Percentiles rank a stretch among this genome's conserved stretches.
Conservation (phyloP, 2,113 vertebrate genomes). For the Melanerpes formicivorus region DNA sequence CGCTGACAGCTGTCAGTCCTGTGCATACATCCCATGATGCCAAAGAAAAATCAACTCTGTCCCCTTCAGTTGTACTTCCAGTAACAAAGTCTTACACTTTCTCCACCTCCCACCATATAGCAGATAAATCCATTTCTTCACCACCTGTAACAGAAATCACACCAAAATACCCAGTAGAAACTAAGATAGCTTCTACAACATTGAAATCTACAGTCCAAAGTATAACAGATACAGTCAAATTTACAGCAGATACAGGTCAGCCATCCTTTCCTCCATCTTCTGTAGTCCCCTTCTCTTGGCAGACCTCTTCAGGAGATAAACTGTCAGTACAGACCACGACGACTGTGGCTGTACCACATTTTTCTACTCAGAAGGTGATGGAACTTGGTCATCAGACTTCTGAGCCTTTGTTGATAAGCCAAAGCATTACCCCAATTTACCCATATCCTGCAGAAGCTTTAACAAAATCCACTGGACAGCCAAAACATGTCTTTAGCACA, state of each 20-base stretch:
- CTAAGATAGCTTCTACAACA: background rate
- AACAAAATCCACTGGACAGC: background rate
- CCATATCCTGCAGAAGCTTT: background rate
- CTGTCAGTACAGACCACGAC: background rate
- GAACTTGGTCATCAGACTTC: constrained; percentile 43
- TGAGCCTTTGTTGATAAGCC: constrained; percentile 35
- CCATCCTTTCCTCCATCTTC: background rate
- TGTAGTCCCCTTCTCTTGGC: background rate
- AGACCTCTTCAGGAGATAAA: constrained; percentile 38
- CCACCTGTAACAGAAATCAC: background rate
- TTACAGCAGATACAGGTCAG: background rate
- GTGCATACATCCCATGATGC: background rate
- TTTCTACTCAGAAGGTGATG: background rate
- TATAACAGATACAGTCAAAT: background rate
- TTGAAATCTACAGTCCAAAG: background rate
- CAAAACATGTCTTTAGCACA: background rate
- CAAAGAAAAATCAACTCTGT: background rate
- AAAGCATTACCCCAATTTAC: constrained; percentile 8
- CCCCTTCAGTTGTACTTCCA: background rate
- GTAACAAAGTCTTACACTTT: background rate
- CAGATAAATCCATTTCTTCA: background rate
- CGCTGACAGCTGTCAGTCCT: background rate
- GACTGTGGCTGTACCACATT: background rate
- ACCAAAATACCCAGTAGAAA: constrained; percentile 16
- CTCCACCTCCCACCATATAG: background rate